Evolutionary conservation across 2,888 invertebrate genomes (phyloP).

Genomic region (Drosophila macrospina): DNA sequence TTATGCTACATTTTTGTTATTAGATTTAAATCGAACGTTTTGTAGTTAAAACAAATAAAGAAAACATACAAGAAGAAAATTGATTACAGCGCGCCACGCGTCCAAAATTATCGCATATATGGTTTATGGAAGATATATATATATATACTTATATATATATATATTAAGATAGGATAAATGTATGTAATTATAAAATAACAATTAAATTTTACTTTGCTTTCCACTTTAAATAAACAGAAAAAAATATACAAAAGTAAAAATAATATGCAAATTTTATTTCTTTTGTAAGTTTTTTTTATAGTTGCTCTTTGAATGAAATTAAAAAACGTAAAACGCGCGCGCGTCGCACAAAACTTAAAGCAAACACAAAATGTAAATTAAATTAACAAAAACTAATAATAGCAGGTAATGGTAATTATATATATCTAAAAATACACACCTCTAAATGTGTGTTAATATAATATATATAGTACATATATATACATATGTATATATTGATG

Average conservation of each 20-base stretch:
- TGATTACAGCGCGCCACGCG: slow-evolving; percentile 67
- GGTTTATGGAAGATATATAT: slow-evolving; percentile 60
- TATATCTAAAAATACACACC: slow-evolving; percentile 25
- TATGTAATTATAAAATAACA: slow-evolving; percentile 46
- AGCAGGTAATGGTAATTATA: slow-evolving; percentile 65
- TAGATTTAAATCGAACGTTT: slow-evolving; percentile 45
- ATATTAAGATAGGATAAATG: slow-evolving; percentile 15
- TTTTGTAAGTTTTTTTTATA: slow-evolving; percentile 18
- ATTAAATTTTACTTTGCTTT: slow-evolving; percentile 45
- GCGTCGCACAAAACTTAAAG: slow-evolving; percentile 66
- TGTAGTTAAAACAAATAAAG: slow-evolving; percentile 53
- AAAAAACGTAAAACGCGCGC: slow-evolving; percentile 50
- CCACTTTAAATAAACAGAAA: slow-evolving; percentile 56
- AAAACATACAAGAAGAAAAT: slow-evolving; percentile 60
- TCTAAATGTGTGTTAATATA: slow-evolving; percentile 24
- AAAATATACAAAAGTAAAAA: slow-evolving; percentile 68
- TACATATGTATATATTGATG: slow-evolving; percentile 28
- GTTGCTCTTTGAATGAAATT: slow-evolving; percentile 31
- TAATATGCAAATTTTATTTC: slow-evolving; percentile 18
- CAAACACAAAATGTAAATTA: slow-evolving; percentile 73
- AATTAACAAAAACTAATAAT: slow-evolving; percentile 77
- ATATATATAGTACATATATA: slow-evolving; percentile 14
- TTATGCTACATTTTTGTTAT: slow-evolving; percentile 53
- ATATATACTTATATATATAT: slow-evolving; percentile 29
- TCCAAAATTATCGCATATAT: slow-evolving; percentile 50